These are phyloP conservation scores for Osmerus mordax DNA, from an alignment of 2,113 vertebrate species.

Conservation along the genomic window DNA sequence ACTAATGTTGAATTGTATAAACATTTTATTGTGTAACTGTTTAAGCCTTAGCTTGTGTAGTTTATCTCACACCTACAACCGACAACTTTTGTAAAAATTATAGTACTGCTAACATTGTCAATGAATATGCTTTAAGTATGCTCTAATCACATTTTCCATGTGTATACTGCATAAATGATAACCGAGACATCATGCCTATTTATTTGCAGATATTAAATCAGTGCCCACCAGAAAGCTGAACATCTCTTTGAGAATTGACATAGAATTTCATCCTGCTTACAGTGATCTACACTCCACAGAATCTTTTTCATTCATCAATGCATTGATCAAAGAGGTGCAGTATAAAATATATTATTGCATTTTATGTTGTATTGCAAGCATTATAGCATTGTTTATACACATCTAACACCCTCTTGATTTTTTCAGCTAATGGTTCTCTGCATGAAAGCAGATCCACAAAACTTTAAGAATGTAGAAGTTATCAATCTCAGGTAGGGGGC, in stretches of 20 bases:
- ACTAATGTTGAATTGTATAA: too few relatives aligned
- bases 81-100: too few relatives aligned
- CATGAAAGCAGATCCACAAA: conserved; percentile 43
- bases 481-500: conserved; percentile 50
- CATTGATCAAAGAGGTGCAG: conserved; percentile 48
- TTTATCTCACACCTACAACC: too few relatives aligned
- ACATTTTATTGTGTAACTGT: too few relatives aligned
- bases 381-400: background rate
- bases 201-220: conserved; percentile 32
- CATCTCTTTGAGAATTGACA: conserved; percentile 51
- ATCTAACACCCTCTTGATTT: background rate
- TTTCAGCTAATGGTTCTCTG: conserved; percentile 56
- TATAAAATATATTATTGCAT: conserved; percentile 1
- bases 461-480: conserved; percentile 50
- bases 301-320: conserved; percentile 34
- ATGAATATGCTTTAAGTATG: too few relatives aligned
- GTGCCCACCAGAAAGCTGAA: conserved; percentile 54
- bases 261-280: conserved; percentile 22
- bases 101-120: too few relatives aligned
- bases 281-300: conserved; percentile 34
- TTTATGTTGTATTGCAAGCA: background rate
- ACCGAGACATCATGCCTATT: background rate
- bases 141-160: too few relatives aligned
- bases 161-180: too few relatives aligned
- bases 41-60: too few relatives aligned